Base-by-base conservation (phyloP, 2,888 invertebrate genomes). In the Carabus problematicus region DNA sequence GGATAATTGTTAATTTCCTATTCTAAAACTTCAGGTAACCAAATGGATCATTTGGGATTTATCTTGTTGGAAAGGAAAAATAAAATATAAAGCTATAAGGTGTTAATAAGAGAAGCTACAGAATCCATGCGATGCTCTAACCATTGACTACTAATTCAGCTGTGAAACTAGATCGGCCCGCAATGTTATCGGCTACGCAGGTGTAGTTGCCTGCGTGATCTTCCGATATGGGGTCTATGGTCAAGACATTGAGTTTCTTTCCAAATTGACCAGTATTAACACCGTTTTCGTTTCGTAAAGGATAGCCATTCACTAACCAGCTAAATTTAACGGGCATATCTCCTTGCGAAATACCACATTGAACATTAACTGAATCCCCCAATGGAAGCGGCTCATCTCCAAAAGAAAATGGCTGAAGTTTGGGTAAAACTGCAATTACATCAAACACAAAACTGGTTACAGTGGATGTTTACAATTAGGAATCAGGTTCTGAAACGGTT, bases 151-250 rank as follows among this genome's bases (percentile, higher is more conserved):
- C 11, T 60, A 60, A 43, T 42, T 60, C 60, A 7, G 60, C 42
- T 43, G 60, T 43, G 16, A 14, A 60, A 43, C 43, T 43, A 60
- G 11, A 19, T 60, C 45, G 14, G n/a, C 91, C 91, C 72, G 89
- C 91, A 73, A 83, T 80, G 83, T 91, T 91, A 76, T 86, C 85
- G 67, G 89, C 91, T 76, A 87, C 85, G 81, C 91, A 91, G 71
- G 88, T 86, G 80, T 91, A 92, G 74, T 86, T 88, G 75, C 91
- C 91, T 75, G 89, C 86, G 14, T 54, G 54, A 1, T 49, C 41
- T 64, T 39, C 55, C 29, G 66, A 41, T 59, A 49, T 7, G 11
- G 72, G 71, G 66, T 61, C 68, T 4, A 73, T 70, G 16, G 66
- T 59, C 6, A 71, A 60, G 8, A 60, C 59, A n/a, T 59, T 59